These are phyloP conservation scores for Neolamprologus fasciatus DNA, from an alignment of 2,113 vertebrate species.

Conservation along the genomic window DNA sequence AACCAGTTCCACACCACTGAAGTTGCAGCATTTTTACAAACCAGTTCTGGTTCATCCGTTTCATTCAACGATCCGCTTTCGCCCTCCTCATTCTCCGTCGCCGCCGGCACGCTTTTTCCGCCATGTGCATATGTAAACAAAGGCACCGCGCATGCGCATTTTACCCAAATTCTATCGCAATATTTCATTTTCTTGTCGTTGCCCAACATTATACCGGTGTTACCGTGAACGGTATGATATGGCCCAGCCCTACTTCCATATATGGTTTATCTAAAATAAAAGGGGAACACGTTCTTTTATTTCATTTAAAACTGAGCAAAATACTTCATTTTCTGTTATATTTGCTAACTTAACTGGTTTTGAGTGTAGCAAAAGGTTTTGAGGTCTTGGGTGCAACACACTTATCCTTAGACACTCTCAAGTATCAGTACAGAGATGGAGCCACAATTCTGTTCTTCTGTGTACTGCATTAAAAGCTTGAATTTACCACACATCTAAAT, in stretches of 20 bases:
- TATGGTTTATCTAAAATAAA: not conserved
- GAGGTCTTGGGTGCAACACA: not conserved
- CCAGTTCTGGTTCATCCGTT: accelerated
- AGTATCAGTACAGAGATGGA: not conserved
- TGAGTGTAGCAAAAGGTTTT: not conserved
- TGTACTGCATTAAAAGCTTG: not conserved
- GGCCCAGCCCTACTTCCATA: not conserved
- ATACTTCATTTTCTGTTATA: not conserved
- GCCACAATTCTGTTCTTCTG: not conserved
- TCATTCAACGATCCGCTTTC: accelerated
- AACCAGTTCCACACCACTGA: not conserved
- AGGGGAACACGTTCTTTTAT: not conserved
- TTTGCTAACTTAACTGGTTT: not conserved
- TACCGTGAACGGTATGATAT: not conserved
- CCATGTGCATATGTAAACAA: not conserved
- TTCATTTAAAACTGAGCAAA: not conserved
- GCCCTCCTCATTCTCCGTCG: accelerated
- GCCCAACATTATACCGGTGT: accelerated
- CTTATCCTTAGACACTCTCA: not conserved
- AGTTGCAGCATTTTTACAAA: not conserved
- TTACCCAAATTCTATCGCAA: accelerated
- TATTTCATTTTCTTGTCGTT: not conserved
- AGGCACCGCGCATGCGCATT: accelerated
- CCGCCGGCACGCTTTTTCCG: accelerated
- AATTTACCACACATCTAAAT: not conserved